Conservation (phyloP, 1,140 invertebrate genomes). For the Pogonognathellus flavescens region DNA sequence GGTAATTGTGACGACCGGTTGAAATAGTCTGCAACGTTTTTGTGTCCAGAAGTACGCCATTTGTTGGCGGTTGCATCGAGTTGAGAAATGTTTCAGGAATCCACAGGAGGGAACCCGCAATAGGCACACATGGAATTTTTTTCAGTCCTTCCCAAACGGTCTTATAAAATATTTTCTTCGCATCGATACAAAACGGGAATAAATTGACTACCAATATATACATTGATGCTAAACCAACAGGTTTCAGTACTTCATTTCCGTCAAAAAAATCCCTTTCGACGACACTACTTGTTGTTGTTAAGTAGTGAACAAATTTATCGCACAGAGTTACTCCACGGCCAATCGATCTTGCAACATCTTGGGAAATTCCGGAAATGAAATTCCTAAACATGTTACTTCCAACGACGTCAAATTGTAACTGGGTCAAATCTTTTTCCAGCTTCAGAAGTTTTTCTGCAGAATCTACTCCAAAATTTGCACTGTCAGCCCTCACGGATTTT, state of each 20-base stretch:
- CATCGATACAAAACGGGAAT: constrained; percentile 57
- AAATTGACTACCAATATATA: constrained; percentile 55
- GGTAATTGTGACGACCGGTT: constrained; percentile 74
- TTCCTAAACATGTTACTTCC: constrained; percentile 78
- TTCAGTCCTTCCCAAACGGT: constrained; percentile 63
- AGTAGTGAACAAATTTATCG: constrained; percentile 58
- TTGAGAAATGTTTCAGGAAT: constrained; percentile 76
- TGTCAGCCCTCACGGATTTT: constrained; percentile 78
- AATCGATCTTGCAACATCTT: constrained; percentile 49
- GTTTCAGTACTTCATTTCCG: constrained; percentile 61
- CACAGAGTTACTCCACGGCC: constrained; percentile 42
- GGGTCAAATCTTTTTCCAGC: constrained; percentile 78
- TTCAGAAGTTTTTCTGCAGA: constrained; percentile 74
- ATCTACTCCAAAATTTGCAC: constrained; percentile 74
- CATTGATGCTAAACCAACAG: constrained; percentile 65
- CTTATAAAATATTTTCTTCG: constrained; percentile 58
- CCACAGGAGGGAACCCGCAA: constrained; percentile 84
- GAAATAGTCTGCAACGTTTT: constrained; percentile 75
- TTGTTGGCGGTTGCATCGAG: constrained; percentile 77
- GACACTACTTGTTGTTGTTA: constrained; percentile 59
- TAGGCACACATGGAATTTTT: constrained; percentile 78
- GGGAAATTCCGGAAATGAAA: constrained; percentile 60
- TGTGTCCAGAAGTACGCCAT: constrained; percentile 74
- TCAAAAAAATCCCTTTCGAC: constrained; percentile 64
- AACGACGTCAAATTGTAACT: constrained; percentile 76